A percentile compares a stretch with the other conserved stretches of the same genome.
These are phyloP conservation scores for Drosophila melanosoma DNA, from an alignment of 2,888 invertebrate species.

Conservation along the genomic window DNA sequence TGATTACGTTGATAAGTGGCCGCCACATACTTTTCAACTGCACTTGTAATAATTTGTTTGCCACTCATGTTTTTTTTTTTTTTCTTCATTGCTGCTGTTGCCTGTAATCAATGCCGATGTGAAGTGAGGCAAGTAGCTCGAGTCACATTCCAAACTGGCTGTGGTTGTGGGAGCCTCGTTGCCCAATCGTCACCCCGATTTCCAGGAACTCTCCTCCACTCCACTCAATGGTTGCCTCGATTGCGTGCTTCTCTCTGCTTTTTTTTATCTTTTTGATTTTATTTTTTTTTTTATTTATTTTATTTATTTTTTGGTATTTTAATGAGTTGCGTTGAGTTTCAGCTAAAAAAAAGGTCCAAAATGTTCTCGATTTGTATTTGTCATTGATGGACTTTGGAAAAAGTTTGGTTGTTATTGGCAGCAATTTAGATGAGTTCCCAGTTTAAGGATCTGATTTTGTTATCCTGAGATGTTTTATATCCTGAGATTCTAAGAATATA, in stretches of 20 bases:
- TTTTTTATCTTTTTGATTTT: slow-evolving; percentile 60
- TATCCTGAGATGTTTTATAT: neutral
- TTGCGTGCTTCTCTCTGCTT: slow-evolving; percentile 54
- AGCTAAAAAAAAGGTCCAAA: slow-evolving; percentile 50
- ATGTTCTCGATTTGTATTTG: slow-evolving; percentile 10
- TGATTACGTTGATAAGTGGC: slow-evolving; percentile 80
- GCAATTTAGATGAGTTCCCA: slow-evolving; percentile 43
- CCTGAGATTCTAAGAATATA: neutral
- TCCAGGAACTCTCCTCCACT: slow-evolving; percentile 58
- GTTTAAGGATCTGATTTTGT: slow-evolving; percentile 53
- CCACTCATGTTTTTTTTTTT: slow-evolving; percentile 66
- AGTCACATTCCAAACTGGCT: slow-evolving; percentile 45
- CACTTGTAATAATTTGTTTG: slow-evolving; percentile 82
- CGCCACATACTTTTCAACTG: slow-evolving; percentile 74
- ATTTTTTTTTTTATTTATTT: slow-evolving; percentile 16
- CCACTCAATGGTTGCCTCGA: slow-evolving; percentile 21
- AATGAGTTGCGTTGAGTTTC: slow-evolving; percentile 62
- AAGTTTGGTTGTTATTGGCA: slow-evolving; percentile 61
- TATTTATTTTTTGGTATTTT: slow-evolving; percentile 65
- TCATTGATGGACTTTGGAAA: slow-evolving; percentile 5
- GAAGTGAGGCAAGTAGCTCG: slow-evolving; percentile 43
- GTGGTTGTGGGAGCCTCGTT: slow-evolving; percentile 64
- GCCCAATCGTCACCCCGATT: slow-evolving; percentile 54
- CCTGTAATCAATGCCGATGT: slow-evolving; percentile 64
- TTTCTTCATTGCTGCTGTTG: slow-evolving; percentile 14